Base-by-base conservation (phyloP, 2,888 invertebrate genomes). In the Eristalis intricaria region DNA sequence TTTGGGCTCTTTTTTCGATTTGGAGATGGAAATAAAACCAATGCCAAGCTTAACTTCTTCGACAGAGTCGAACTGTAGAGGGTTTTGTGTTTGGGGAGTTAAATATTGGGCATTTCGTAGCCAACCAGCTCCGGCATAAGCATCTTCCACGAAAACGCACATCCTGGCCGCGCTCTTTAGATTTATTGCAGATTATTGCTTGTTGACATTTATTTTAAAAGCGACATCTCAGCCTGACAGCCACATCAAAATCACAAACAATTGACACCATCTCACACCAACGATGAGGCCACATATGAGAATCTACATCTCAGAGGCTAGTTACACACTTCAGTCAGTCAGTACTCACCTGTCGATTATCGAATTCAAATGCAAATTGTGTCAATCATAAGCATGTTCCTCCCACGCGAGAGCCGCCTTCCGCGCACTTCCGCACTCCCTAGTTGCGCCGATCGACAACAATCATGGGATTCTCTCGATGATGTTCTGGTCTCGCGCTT, bases 261-360 rank as follows among this genome's bases (percentile, higher is more conserved):
- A 32, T 43, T 15, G n/a, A 43, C n/a, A n/a, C 19, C 43, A 43
- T 4, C 50, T 50, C 19, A 50, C 50, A 50, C 50, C 1, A n/a
- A 2, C 8, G 8, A 19, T 2, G 8, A n/a, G 7, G 8, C 43
- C 4, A 4, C n/a, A 19, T 13, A 29, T 4, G 32, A 4, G 32
- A 0, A 32, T 10, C 8, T 8, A 19, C 50, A 50, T 8, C 50
- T 8, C 50, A 50, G 19, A 50, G 7, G n/a, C 50, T n/a, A 7
- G 50, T 7, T 1, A 50, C 50, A 15, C 43, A 43, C 43, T n/a
- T n/a, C 43, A 43, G 15, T 19, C 1, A 50, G 19, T 61, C 8
- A 29, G 29, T 61, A 71, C 71, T 71, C 71, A 71, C 71, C 38
- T 61, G 29, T 71, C n/a, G 26, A 43, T 29, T 40, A 29, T 19